Conservation (phyloP, 2,888 invertebrate species). For the Cyrtodaria siliqua region DNA sequence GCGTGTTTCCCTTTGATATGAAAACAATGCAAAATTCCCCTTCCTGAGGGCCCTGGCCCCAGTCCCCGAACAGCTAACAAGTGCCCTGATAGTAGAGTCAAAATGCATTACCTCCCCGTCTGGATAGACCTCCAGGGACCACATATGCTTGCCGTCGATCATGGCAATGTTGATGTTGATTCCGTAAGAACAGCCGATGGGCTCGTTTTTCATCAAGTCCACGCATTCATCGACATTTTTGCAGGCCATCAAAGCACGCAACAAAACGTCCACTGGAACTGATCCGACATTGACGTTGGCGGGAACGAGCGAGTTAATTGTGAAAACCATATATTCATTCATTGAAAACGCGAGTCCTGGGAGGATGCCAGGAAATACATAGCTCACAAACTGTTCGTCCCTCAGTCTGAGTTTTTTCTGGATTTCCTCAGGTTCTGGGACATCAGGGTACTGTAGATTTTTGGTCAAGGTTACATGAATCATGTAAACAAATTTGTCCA, state of each 20-base stretch:
- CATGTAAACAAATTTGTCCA: slow-evolving; percentile 22
- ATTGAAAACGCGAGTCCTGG: slow-evolving; percentile 32
- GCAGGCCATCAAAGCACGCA: slow-evolving; percentile 24
- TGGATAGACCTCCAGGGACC: slow-evolving; percentile 27
- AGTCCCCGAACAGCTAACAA: too few species aligned
- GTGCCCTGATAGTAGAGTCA: too few species aligned
- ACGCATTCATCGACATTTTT: slow-evolving; percentile 25
- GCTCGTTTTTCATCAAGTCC: slow-evolving; percentile 7
- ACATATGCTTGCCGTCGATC: slow-evolving; percentile 12
- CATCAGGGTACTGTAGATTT: not conserved
- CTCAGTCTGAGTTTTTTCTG: too few species aligned
- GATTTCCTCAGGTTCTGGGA: too few species aligned
- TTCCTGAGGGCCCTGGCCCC: too few species aligned
- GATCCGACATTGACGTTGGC: slow-evolving; percentile 6
- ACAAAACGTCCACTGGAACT: slow-evolving; percentile 20
- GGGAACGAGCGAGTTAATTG: slow-evolving; percentile 22
- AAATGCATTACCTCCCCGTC: not conserved
- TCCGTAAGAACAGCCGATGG: slow-evolving; percentile 32
- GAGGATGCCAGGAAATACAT: slow-evolving; percentile 21
- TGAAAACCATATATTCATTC: slow-evolving; percentile 29
- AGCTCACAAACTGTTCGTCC: slow-evolving; percentile 24
- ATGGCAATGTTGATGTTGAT: slow-evolving; percentile 27
- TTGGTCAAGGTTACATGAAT: slow-evolving; percentile 31
- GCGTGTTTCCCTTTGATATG: too few species aligned
- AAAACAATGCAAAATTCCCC: too few species aligned